Evolutionary conservation across 2,113 vertebrate genomes (phyloP).

Genomic region (Nibea coibor): DNA sequence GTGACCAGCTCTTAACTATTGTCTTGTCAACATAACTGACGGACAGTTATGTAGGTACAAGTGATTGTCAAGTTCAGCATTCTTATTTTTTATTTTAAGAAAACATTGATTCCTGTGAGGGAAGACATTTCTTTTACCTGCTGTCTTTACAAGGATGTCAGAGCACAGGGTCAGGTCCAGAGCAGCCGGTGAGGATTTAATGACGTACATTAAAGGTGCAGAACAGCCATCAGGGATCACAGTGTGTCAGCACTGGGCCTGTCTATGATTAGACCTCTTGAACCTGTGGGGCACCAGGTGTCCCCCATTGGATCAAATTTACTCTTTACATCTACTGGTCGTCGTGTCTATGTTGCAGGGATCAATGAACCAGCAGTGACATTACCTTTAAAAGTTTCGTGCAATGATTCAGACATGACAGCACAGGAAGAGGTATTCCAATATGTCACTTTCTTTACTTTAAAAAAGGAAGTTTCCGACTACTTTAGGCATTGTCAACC

Average conservation of each 20-base stretch:
- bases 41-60: no score
- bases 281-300: not conserved
- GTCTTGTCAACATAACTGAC: no score
- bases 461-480: not conserved
- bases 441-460: not conserved
- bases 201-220: conserved; percentile 1
- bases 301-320: not conserved
- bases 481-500: conserved; percentile 9
- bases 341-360: not conserved
- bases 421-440: not conserved
- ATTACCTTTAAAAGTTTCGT: not conserved
- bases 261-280: conserved; percentile 2
- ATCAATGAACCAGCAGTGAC: conserved; percentile 6
- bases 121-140: not conserved
- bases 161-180: not conserved
- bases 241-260: not conserved
- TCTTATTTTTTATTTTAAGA: not conserved
- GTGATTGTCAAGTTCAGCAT: no score
- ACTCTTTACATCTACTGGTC: not conserved
- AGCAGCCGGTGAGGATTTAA: conserved; percentile 21
- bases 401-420: not conserved
- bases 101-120: not conserved
- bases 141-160: not conserved
- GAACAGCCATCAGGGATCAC: not conserved
- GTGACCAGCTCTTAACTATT: no score